Conservation (phyloP, 2,797 vertebrate genomes). For the Scleropages formosus region DNA sequence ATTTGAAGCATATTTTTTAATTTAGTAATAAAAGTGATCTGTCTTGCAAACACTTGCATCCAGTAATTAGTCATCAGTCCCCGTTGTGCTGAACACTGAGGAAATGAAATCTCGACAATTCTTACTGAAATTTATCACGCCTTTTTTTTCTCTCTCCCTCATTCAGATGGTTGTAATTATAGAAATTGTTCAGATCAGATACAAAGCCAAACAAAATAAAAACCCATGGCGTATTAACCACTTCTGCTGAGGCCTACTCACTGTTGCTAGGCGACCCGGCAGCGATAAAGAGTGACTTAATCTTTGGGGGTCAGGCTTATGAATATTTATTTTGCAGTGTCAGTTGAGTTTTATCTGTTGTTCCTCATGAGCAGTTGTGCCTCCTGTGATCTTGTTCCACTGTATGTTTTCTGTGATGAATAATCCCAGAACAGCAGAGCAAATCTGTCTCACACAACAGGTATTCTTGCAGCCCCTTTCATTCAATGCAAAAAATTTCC, state of each 20-base stretch:
- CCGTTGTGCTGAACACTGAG: neutral
- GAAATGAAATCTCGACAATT: slow-evolving; percentile 2
- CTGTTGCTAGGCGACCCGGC: slow-evolving; percentile 45
- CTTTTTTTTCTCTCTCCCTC: neutral
- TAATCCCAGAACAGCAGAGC: slow-evolving; percentile 7
- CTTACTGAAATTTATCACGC: neutral
- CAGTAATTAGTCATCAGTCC: slow-evolving; percentile 1
- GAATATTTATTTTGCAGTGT: slow-evolving; percentile 34
- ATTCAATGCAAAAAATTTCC: too few relatives aligned
- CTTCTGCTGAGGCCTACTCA: slow-evolving; percentile 27
- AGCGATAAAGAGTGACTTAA: slow-evolving; percentile 28
- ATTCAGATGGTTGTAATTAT: neutral
- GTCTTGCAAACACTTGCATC: neutral
- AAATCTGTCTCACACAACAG: slow-evolving; percentile 1
- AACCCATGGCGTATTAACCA: slow-evolving; percentile 17
- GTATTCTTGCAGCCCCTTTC: neutral
- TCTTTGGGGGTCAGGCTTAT: slow-evolving; percentile 34
- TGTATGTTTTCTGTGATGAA: neutral
- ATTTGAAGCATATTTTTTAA: neutral
- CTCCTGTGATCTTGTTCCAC: neutral
- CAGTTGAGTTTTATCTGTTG: slow-evolving; percentile 10
- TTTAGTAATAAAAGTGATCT: neutral
- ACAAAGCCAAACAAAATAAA: neutral
- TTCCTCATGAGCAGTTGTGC: neutral
- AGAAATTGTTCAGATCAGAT: slow-evolving; percentile 12